Evolutionary conservation across 1,140 invertebrate species (phyloP).

Genomic region (Heliconius eleuchia): DNA sequence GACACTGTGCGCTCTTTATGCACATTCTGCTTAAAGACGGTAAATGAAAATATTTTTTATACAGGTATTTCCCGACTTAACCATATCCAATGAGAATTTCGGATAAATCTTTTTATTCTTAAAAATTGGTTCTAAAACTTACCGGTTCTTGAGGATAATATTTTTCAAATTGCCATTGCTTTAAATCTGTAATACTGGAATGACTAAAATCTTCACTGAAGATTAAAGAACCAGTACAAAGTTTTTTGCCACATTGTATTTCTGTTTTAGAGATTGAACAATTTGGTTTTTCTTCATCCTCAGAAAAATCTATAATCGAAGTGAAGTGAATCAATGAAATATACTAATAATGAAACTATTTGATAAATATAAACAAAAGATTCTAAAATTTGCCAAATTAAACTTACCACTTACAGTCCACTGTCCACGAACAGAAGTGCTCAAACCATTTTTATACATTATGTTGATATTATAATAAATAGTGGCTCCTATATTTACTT

Average conservation of each 20-base stretch:
- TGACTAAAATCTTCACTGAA: constrained; percentile 15
- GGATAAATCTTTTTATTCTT: no score
- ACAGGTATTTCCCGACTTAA: no score
- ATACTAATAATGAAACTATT: neutral
- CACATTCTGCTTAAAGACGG: no score
- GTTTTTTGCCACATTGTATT: neutral
- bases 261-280: constrained; percentile 2
- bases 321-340: neutral
- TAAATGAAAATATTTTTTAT: no score
- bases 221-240: constrained; percentile 11
- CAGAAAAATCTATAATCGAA: neutral
- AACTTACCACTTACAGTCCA: no score
- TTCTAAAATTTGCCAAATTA: no score
- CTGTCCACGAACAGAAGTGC: neutral
- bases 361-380: no score
- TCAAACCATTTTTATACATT: neutral
- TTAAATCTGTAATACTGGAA: neutral
- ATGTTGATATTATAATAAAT: neutral
- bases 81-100: no score
- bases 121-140: neutral
- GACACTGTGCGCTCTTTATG: no score
- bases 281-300: neutral
- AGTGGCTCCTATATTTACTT: neutral
- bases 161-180: neutral
- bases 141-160: constrained; percentile 2